Evolutionary conservation across 1,140 invertebrate species (phyloP), one percentile per base, ranked within the genome.

Genomic region (Drosophila murphyi): DNA sequence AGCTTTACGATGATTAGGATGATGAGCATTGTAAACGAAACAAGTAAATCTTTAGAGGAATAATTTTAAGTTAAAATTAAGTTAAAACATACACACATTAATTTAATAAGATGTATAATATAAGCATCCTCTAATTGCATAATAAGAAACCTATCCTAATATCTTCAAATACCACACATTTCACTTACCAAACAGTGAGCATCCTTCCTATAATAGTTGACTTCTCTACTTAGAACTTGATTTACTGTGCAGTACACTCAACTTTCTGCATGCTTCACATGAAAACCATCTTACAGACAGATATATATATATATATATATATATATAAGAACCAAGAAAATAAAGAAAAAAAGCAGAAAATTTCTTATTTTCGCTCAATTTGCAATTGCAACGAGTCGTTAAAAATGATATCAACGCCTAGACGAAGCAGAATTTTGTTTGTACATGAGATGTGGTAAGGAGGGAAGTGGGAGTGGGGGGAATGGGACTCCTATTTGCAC

Each of bases 381-480:
- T 82, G 67, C 54, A 67, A 75, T 65, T 71, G 71, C 75, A 78
- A 81, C 67, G 75, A 78, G 62, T 68, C 75, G 76, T 78, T 64
- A 72, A 78, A 78, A 82, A 81, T 82, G 67, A 69, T 76, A 76
- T 82, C 72, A 78, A 64, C 75, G 47, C 52, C 71, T 79, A 74
- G 77, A 80, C 64, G 57, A 52, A 35, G 62, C 52, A 43, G 29
- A 41, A 64, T 59, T 48, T 57, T n/a, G 20, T 10, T 55, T 12
- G 28, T 29, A 3, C 1, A 20, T 20, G 20, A 20, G 20, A 20
- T 2, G 3, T 20, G 10, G 62, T 3, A 31, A 29, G 20, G 2
- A 34, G 28, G 37, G 2, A 7, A 29, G 34, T 28, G n/a, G n/a
- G 29, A 34, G 41, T 6, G 2, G 3, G 59, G 20, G 37, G 47